Conservation (phyloP, 2,888 invertebrate genomes). For the Tolmerus cingulatus region DNA sequence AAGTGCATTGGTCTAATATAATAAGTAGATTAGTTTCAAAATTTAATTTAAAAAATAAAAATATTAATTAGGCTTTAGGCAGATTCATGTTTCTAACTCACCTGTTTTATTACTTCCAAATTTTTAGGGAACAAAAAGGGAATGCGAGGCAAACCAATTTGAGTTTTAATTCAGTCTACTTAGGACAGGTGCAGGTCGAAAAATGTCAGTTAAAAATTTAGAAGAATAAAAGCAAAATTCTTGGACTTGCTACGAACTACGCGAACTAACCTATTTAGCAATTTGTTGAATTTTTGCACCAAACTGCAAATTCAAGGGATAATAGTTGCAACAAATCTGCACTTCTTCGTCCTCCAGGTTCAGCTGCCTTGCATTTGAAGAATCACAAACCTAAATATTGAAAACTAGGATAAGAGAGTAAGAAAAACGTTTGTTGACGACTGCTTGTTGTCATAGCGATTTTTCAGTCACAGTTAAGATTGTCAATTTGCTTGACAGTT, state of each 20-base stretch:
- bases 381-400: background rate
- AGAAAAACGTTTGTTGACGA: background rate
- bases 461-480: background rate
- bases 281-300: background rate
- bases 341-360: background rate
- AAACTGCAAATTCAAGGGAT: background rate
- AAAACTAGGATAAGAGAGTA: background rate
- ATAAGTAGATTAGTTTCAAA: too few species aligned
- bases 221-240: background rate
- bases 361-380: background rate
- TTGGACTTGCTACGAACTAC: background rate
- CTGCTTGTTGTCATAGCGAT: background rate
- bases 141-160: too few species aligned
- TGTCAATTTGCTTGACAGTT: background rate
- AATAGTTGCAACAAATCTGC: background rate
- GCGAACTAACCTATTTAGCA: background rate
- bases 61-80: too few species aligned
- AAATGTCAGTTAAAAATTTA: too few species aligned
- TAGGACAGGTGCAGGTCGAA: too few species aligned
- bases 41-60: too few species aligned
- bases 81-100: too few species aligned
- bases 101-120: too few species aligned
- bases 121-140: too few species aligned
- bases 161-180: background rate
- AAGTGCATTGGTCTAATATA: too few species aligned